phyloP scores from a whole-genome alignment of 92 coral and sea anemone genomes.

The Paragorgia papillata region DNA sequence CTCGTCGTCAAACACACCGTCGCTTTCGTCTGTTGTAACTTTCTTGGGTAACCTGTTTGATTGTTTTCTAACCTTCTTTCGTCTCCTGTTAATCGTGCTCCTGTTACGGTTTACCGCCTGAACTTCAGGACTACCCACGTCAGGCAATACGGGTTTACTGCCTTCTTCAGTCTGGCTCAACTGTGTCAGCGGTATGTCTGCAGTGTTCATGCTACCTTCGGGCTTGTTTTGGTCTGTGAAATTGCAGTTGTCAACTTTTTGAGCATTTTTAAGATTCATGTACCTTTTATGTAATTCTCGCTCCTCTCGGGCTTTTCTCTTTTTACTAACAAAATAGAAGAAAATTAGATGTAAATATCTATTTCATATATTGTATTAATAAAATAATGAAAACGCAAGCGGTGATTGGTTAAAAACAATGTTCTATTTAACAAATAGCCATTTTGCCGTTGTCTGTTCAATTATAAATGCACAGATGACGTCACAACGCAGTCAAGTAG shows the following conservation, averaged over 20 bases:
- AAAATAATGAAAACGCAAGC: too few species aligned
- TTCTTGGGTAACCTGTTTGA: background rate
- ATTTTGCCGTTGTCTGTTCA: too few species aligned
- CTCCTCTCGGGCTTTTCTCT: background rate
- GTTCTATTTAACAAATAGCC: too few species aligned
- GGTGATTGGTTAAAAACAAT: too few species aligned
- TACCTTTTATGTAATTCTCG: background rate
- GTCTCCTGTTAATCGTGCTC: background rate
- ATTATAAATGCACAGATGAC: too few species aligned
- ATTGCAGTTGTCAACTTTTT: background rate
- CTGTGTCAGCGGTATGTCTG: background rate
- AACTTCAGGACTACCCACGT: background rate
- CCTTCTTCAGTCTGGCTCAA: background rate
- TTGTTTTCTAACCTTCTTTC: background rate
- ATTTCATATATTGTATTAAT: too few species aligned
- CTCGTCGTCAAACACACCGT: slow-evolving; percentile 8
- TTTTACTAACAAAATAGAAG: background rate
- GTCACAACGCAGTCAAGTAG: too few species aligned
- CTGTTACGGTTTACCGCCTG: background rate
- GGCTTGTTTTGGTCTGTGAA: background rate
- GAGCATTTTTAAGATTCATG: background rate
- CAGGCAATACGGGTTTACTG: background rate
- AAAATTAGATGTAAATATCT: too few species aligned
- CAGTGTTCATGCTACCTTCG: background rate
- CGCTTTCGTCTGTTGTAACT: background rate